Base-by-base conservation (phyloP, 2,888 invertebrate genomes). In the Caenorhabditis sinica region DNA sequence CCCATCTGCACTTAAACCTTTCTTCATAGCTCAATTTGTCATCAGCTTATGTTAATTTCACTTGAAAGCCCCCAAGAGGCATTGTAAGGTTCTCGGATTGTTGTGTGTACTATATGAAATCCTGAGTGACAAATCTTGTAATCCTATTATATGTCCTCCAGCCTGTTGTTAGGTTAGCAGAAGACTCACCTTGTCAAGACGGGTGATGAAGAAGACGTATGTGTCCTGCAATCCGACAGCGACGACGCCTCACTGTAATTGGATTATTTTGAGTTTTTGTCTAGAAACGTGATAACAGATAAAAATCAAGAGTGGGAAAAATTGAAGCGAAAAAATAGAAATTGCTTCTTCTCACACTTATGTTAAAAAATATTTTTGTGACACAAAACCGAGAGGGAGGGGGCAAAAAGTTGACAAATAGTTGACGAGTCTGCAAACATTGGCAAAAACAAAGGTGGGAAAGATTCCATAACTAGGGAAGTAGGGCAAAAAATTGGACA, bases 31-130 rank as follows among this genome's bases (percentile, higher is more conserved):
- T 61, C 77, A 60, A 71, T 71, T 77, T 71, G 69, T 71, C 77
- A 71, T 77, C 61, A 51, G 79, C 79, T 79, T 79, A 79, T 79
- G 79, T 45, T 79, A 79, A 79, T 79, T 79, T 79, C 40, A 61
- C 15, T 20, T 25, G 36, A 33, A 56, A 53, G 20, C 72, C 49
- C 20, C 63, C 69, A 79, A 58, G 65, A 63, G 71, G 69, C 68
- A 49, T 66, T 76, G 61, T 74, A 74, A 11, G 23, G 43, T 15
- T 28, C 74, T 20, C 36, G 45, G 25, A 33, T 36, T 53, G 49
- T 49, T 51, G 51, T 40, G 17, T 76, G 77, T 61, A 61, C 45
- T 51, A 68, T 69, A 71, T 61, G 61, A 79, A 71, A 72, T 72
- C 63, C 65, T 79, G 79, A 79, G 79, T 72, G 79, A 79, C 79